Evolutionary conservation across 2,113 vertebrate genomes (phyloP), one percentile per base, ranked within the genome.

Genomic region (Toxostoma redivivum): DNA sequence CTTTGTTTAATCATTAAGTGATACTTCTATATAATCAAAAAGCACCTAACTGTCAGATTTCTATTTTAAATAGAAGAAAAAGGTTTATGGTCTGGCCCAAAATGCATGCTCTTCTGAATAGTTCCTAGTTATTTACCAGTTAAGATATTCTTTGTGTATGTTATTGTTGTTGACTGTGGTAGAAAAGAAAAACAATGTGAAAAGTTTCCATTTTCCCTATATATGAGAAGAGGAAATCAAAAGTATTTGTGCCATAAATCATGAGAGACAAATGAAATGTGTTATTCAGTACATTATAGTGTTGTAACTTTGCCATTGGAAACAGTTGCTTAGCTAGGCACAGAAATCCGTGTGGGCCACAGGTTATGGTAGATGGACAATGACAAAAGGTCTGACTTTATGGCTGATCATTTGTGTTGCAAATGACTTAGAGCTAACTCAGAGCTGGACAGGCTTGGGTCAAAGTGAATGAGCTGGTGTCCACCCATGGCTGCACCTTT

Each of bases 401-500:
- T 18, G 38, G 80, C 42, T 38, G 62, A 77, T 70, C 56, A 65
- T 93, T 95, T 93, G 82, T 83, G 54, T 94, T 94, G 88, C 90
- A 88, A 92, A 86, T 92, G 62, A 65, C 86, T 96, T 94, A 92
- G 82, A 70, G 65, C 82, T 83, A 80, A 35, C 60, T 88, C 54
- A 31, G 79, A 72, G 85, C 11, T 93, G 81, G 48, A 50, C 81
- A 83, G 85, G 58, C 86, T 73, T 70, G 54, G 76, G 82, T 81
- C 92, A 90, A 35, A 73, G 1, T 94, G 67, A 93, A 93, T 73
- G 71, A 81, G 72, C 74, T 70, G 45, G 81, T 90, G 74, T 92
- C 92, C 82, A 92, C 58, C 82, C 85, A 93, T 66, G 94, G 90
- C 92, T 96, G 95, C 90, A 71, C 74, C 79, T 90, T 93, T 86